Conservation (phyloP, 1,140 invertebrate genomes). For the Bombyx mori region ASM3026992v2 NC_085118.1:9069501-9070000, state of each 20-base stretch:
- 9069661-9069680: slow-evolving; percentile 71
- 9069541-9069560: slow-evolving; percentile 72
- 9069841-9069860: slow-evolving; percentile 79
- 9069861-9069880: slow-evolving; percentile 73
- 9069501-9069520: slow-evolving; percentile 79
- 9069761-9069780: slow-evolving; percentile 65
- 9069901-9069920: slow-evolving; percentile 41
- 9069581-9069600: slow-evolving; percentile 78
- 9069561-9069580: slow-evolving; percentile 30
- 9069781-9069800: slow-evolving; percentile 75
- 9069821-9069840: slow-evolving; percentile 76
- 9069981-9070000: slow-evolving; percentile 79
- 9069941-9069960: slow-evolving; percentile 74
- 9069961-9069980: slow-evolving; percentile 74
- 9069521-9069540: slow-evolving; percentile 82
- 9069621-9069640: slow-evolving; percentile 77
- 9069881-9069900: slow-evolving; percentile 23
- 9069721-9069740: slow-evolving; percentile 50
- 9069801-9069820: slow-evolving; percentile 74
- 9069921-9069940: slow-evolving; percentile 72
- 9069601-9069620: slow-evolving; percentile 76
- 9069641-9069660: slow-evolving; percentile 82
- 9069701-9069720: slow-evolving; percentile 66
- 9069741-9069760: slow-evolving; percentile 60
- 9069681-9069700: slow-evolving; percentile 72